Evolutionary conservation across 2,113 vertebrate genomes (phyloP).

Genomic region (Chinchilla lanigera): DNA sequence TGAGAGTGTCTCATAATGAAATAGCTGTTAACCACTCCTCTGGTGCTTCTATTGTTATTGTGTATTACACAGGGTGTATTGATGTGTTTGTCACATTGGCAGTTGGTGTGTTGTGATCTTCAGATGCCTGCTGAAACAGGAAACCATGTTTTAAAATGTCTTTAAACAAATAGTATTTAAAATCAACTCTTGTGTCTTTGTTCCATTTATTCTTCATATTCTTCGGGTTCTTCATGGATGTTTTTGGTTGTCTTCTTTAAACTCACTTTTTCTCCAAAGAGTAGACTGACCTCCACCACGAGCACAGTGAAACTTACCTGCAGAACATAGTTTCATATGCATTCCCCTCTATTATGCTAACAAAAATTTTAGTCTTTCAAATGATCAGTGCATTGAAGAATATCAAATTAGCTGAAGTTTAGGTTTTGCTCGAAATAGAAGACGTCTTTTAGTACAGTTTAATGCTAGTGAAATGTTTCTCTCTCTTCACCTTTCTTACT

Average conservation of each 20-base stretch:
- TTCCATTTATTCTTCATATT: background rate
- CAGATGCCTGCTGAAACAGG: background rate
- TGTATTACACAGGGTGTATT: too few relatives aligned
- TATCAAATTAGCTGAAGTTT: background rate
- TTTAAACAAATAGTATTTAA: background rate
- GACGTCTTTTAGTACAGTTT: background rate
- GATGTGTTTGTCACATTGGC: background rate
- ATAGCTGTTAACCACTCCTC: background rate
- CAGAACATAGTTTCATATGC: background rate
- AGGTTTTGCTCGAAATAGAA: background rate
- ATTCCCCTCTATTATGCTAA: background rate
- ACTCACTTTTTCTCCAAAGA: background rate
- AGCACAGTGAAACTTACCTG: background rate
- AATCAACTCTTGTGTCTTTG: background rate
- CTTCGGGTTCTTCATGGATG: background rate
- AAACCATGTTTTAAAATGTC: background rate
- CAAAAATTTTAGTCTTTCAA: background rate
- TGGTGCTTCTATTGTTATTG: background rate
- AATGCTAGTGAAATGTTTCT: background rate
- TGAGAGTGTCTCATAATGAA: background rate
- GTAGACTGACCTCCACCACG: background rate
- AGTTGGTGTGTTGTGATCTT: background rate
- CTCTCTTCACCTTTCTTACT: background rate
- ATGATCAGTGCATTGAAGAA: background rate
- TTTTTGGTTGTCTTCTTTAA: background rate